Conservation (phyloP, 2,888 invertebrate genomes). For the Cerastoderma edule region DNA sequence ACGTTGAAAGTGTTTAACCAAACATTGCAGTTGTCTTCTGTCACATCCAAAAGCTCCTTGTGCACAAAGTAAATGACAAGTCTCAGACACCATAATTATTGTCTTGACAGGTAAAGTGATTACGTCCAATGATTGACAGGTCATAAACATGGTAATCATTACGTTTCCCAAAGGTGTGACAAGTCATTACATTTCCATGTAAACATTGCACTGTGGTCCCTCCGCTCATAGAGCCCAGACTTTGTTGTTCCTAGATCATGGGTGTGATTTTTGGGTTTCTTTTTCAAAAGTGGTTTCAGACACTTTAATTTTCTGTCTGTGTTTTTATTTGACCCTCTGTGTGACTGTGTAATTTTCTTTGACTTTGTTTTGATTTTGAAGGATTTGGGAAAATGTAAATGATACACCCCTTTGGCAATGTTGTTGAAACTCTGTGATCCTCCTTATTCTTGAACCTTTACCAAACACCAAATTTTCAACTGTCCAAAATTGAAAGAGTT, state of each 20-base stretch:
- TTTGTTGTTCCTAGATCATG: conserved; percentile 16
- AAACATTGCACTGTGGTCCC: conserved; percentile 13
- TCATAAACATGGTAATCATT: conserved; percentile 18
- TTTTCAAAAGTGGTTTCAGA: background rate
- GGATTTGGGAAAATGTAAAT: background rate
- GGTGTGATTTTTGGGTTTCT: conserved; percentile 7
- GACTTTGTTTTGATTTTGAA: background rate
- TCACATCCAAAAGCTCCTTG: too few species aligned
- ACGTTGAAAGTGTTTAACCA: too few species aligned
- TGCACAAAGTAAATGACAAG: background rate
- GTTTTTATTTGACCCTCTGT: conserved; percentile 24
- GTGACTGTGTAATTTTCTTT: conserved; percentile 9
- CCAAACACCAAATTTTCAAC: too few species aligned
- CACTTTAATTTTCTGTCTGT: conserved; percentile 42
- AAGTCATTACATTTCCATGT: conserved; percentile 15
- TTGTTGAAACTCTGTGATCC: background rate
- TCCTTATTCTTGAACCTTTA: too few species aligned
- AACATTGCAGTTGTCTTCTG: too few species aligned
- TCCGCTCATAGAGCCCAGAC: conserved; percentile 9
- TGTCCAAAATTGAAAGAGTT: background rate
- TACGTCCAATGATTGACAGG: conserved; percentile 22
- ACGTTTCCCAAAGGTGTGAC: conserved; percentile 15
- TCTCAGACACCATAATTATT: conserved; percentile 22
- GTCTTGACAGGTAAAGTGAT: conserved; percentile 21
- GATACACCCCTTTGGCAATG: conserved; percentile 4